Evolutionary conservation across 2,113 vertebrate genomes (phyloP).

Genomic region (Sebastes schlegelii): DNA sequence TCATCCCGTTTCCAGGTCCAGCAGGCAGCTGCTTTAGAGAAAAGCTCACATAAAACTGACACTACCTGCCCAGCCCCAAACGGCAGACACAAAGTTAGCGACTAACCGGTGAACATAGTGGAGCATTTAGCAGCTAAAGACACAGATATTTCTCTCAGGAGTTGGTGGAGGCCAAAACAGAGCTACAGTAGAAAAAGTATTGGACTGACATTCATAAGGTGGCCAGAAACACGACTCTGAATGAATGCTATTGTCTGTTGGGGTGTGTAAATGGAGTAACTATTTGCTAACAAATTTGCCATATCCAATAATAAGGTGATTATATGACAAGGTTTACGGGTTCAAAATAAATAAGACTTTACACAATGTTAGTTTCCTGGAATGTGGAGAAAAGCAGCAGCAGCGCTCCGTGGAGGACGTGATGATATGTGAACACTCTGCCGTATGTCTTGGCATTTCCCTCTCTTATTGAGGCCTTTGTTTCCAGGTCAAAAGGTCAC

Average conservation of each 20-base stretch:
- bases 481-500: conserved; percentile 49
- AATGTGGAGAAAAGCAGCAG: background rate
- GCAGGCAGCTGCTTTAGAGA: background rate
- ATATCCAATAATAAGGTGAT: background rate
- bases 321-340: background rate
- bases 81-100: too few relatives aligned
- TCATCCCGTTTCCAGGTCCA: background rate
- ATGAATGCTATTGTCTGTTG: background rate
- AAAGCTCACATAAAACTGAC: too few relatives aligned
- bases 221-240: background rate
- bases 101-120: background rate
- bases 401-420: background rate
- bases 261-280: background rate
- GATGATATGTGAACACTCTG: background rate
- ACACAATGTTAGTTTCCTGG: background rate
- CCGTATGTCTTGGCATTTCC: background rate
- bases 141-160: background rate
- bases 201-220: background rate
- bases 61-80: too few relatives aligned
- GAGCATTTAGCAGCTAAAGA: background rate
- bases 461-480: conserved; percentile 40
- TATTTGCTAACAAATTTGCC: background rate
- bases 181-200: background rate
- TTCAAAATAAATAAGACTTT: background rate
- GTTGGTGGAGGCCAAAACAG: background rate